Conservation (phyloP, 2,888 invertebrate genomes). For the Pelosia muscerda region DNA sequence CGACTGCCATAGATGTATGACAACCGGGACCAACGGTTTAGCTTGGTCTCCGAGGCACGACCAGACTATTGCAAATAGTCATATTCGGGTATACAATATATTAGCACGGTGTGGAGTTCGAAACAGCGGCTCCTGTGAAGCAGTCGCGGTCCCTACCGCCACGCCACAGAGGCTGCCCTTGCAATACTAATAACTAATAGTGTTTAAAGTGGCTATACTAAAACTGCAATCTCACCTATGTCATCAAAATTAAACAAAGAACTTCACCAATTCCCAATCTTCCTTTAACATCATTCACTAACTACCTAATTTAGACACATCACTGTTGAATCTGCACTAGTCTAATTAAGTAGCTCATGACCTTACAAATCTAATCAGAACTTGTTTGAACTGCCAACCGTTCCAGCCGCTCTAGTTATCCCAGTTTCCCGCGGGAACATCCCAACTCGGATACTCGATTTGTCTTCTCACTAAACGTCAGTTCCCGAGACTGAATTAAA, state of each 20-base stretch:
- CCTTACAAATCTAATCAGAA: slow-evolving; percentile 62
- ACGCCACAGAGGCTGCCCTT: too few species aligned
- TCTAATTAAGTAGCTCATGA: slow-evolving; percentile 49
- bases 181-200: too few species aligned
- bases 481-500: slow-evolving; percentile 39
- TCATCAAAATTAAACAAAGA: background rate
- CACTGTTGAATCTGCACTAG: slow-evolving; percentile 24
- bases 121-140: too few species aligned
- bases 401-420: slow-evolving; percentile 13
- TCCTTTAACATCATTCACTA: background rate
- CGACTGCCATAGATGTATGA: too few species aligned
- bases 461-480: slow-evolving; percentile 49
- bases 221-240: too few species aligned
- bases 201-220: too few species aligned
- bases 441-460: slow-evolving; percentile 41
- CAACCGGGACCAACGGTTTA: too few species aligned
- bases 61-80: too few species aligned
- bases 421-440: slow-evolving; percentile 44
- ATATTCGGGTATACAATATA: too few species aligned
- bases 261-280: background rate
- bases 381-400: slow-evolving; percentile 52
- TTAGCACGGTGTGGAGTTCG: too few species aligned
- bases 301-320: slow-evolving; percentile 26
- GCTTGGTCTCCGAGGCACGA: too few species aligned
- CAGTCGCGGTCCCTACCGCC: too few species aligned